Conservation (phyloP, 2,113 vertebrate species). For the Tyto alba region DNA sequence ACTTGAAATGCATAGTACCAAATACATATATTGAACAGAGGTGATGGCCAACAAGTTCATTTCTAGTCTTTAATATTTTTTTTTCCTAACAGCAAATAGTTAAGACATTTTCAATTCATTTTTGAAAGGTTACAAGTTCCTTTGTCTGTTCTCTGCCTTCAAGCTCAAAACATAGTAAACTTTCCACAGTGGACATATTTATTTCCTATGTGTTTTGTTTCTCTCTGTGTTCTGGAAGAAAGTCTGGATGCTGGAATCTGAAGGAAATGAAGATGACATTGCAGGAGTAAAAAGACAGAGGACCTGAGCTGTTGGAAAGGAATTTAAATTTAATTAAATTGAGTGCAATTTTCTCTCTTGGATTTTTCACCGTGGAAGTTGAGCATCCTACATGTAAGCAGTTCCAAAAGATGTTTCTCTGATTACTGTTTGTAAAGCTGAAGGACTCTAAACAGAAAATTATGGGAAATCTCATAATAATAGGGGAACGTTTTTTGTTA, state of each 20-base stretch:
- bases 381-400: not conserved
- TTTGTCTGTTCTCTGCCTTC: not conserved
- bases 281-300: not conserved
- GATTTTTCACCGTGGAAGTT: not conserved
- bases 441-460: not conserved
- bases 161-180: not conserved
- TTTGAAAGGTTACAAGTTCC: not conserved
- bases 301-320: not conserved
- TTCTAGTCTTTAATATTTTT: not conserved
- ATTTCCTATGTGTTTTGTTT: not conserved
- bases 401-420: not conserved
- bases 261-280: not conserved
- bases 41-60: not conserved
- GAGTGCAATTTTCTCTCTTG: not conserved
- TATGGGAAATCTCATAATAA: not conserved
- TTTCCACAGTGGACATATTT: not conserved
- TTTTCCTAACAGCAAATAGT: not conserved
- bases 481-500: not conserved
- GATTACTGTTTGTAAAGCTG: not conserved
- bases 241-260: not conserved
- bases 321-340: not conserved
- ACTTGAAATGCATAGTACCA: not conserved
- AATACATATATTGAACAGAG: not conserved
- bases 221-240: not conserved
- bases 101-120: not conserved